Base-by-base conservation (phyloP, 2,113 vertebrate species). In the Heterocephalus glaber region DNA sequence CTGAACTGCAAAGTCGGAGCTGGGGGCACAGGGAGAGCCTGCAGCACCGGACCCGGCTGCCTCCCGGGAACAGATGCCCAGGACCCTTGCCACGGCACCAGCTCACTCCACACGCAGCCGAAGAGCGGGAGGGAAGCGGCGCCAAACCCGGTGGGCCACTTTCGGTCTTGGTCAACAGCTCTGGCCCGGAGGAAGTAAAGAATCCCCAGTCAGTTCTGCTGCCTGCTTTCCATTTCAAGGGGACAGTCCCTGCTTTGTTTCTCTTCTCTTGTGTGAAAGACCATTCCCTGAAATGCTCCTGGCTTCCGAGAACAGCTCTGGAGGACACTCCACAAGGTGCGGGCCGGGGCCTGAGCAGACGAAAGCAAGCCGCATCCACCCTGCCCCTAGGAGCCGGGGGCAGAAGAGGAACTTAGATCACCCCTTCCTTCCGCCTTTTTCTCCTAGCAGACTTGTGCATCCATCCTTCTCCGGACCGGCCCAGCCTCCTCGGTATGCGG, bases 231-330 rank as follows among this genome's bases (percentile, higher is more conserved):
- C 89, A 33, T 90, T 90, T 88, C 84, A 70, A 92, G 61, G 93
- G 95, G 94, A 97, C 92, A 96, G 96, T 95, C 97, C 87, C 96
- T 93, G 93, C 96, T 95, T 97, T 98, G 96, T 96, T 96, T 97
- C 96, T 92, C 70, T 92, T 95, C 89, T 94, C 95, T 90, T 7
- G 41, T 66, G 60, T 95, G 47, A 95, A 95, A 92, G 65, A 49
- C 81, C 52, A 68, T 97, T 97, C 94, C 92, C 95, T 96, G 96
- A 96, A 97, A 95, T 35, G 70, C 94, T 96, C 81, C 85, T 85
- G 90, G 81, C 63, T 97, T 97, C 97, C 13, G 84, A 97, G 97
- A 97, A 98, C 47, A 88, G 92, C 60, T 95, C 89, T 54, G 87
- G 68, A 95, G 77, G 81, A 87, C 80, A 60, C 61, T 87, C 54